phyloP scores from a whole-genome alignment of 2,888 invertebrate genomes.

The Phoenoteleia sp. region DNA sequence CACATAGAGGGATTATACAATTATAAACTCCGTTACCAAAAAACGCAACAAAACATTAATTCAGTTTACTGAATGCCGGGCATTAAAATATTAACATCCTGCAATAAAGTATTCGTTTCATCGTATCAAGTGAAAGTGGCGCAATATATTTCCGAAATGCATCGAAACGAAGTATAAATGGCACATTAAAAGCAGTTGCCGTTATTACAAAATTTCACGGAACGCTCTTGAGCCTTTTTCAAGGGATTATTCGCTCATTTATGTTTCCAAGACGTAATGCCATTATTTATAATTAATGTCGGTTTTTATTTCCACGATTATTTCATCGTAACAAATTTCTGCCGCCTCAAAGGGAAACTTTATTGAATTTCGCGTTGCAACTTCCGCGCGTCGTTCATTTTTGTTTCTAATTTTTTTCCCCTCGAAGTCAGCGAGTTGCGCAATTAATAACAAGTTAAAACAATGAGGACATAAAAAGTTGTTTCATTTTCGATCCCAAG shows the following conservation, averaged over 20 bases:
- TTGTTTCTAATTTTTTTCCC: not conserved
- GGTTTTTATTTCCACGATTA: not conserved
- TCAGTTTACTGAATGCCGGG: not conserved
- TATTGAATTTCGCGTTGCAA: not conserved
- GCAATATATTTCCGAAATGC: slow-evolving; percentile 22
- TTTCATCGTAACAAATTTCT: not conserved
- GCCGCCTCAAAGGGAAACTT: not conserved
- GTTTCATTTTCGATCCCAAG: not conserved
- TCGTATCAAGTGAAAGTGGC: slow-evolving; percentile 6
- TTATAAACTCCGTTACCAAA: too few relatives aligned
- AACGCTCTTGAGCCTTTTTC: not conserved
- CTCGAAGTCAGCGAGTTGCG: not conserved
- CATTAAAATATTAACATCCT: slow-evolving; percentile 31
- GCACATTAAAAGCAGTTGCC: not conserved
- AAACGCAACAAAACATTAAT: slow-evolving; percentile 6
- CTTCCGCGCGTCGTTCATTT: not conserved
- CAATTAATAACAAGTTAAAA: not conserved
- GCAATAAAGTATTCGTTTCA: slow-evolving; percentile 12
- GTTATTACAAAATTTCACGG: not conserved
- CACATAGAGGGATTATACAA: too few relatives aligned
- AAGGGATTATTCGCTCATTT: not conserved
- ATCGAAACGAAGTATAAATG: slow-evolving; percentile 1
- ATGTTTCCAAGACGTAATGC: not conserved
- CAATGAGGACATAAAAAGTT: not conserved
- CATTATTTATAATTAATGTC: slow-evolving; percentile 14